These are phyloP conservation scores for Nannobrachium achirus DNA, from an alignment of 2,113 vertebrate genomes.

Conservation along the genomic window DNA sequence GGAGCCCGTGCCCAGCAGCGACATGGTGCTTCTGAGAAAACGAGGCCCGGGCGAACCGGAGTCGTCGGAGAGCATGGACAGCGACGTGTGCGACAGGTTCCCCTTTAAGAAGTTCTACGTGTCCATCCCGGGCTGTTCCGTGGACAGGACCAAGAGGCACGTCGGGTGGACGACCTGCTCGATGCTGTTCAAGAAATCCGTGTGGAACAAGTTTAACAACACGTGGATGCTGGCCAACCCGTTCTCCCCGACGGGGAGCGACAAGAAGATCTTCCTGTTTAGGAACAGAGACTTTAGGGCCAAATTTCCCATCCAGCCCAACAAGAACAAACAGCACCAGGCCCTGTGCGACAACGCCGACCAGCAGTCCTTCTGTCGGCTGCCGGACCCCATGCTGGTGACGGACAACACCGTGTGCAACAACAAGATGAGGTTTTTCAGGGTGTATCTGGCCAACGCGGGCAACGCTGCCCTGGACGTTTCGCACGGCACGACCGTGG, in stretches of 20 bases:
- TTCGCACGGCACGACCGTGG: neutral
- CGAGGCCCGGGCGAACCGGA: conserved; percentile 1
- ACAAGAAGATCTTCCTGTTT: conserved; percentile 2
- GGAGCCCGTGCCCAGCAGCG: neutral
- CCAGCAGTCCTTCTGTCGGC: neutral
- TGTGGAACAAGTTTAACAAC: conserved; percentile 4
- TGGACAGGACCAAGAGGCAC: neutral
- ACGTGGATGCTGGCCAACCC: conserved; percentile 5
- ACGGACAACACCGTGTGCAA: conserved; percentile 2
- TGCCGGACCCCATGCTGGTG: conserved; percentile 3
- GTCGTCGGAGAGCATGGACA: conserved; percentile 1
- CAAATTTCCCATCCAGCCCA: neutral
- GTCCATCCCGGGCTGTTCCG: conserved; percentile 5
- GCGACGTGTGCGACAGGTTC: conserved; percentile 5
- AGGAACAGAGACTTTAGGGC: neutral
- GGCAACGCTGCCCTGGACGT: neutral
- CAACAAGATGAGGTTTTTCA: conserved; percentile 7
- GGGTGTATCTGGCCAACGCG: neutral
- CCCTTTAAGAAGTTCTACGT: conserved; percentile 8
- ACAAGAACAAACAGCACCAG: neutral
- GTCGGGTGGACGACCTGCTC: conserved; percentile 3
- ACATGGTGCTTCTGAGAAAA: conserved; percentile 1
- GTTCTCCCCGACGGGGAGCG: conserved; percentile 1
- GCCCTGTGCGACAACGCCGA: conserved; percentile 3
- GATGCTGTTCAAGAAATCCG: conserved; percentile 6